Percentiles rank a stretch among this genome's conserved stretches.
Conservation (phyloP, 2,888 invertebrate species). For the Dorcus parallelipipedus region DNA sequence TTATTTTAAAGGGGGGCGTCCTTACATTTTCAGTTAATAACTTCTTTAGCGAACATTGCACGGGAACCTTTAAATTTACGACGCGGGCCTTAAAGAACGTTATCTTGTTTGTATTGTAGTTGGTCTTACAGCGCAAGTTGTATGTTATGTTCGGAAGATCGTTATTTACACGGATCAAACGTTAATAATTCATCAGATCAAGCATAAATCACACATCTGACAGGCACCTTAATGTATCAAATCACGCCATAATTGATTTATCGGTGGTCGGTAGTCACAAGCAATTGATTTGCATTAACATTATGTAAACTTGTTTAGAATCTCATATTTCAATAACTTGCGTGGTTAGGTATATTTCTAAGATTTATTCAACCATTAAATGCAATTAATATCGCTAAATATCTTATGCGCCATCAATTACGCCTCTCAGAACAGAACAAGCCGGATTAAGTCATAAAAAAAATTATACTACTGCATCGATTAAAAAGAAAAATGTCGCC, state of each 20-base stretch:
- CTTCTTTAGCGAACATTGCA: too few relatives aligned
- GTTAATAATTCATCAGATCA: conserved; percentile 47
- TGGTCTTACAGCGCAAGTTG: neutral
- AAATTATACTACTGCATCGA: too few relatives aligned
- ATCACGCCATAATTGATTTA: conserved; percentile 50
- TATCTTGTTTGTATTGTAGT: too few relatives aligned
- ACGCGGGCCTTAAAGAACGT: too few relatives aligned
- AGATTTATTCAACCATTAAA: conserved; percentile 31
- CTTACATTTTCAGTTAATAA: too few relatives aligned
- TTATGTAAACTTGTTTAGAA: conserved; percentile 47
- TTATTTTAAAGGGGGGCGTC: too few relatives aligned
- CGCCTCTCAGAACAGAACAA: too few relatives aligned
- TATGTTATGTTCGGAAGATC: neutral
- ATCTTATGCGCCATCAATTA: neutral
- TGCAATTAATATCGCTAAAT: conserved; percentile 19
- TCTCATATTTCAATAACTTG: conserved; percentile 44
- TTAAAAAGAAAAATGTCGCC: too few relatives aligned
- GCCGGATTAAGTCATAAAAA: too few relatives aligned
- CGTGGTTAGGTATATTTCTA: conserved; percentile 33
- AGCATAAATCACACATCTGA: conserved; percentile 43
- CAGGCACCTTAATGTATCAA: conserved; percentile 49
- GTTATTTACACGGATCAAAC: conserved; percentile 22
- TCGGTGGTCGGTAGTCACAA: conserved; percentile 44
- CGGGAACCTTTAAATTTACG: too few relatives aligned
- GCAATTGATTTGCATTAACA: conserved; percentile 51